Percentiles rank a stretch among this genome's conserved stretches.
phyloP scores from a whole-genome alignment of 2,113 vertebrate species.

The Pseudorasbora parva region DNA sequence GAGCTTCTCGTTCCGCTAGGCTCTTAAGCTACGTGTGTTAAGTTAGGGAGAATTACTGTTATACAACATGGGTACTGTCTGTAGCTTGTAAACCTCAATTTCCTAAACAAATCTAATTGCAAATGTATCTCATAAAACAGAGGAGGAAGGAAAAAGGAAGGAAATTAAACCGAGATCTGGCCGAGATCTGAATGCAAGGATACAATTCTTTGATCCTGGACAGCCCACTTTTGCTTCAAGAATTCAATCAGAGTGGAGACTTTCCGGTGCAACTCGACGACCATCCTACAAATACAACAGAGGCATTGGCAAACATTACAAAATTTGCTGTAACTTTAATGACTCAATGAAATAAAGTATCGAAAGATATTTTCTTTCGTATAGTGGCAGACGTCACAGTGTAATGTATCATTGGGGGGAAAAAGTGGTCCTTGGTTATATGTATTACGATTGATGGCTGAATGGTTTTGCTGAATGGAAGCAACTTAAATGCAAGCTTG shows the following conservation, averaged over 20 bases:
- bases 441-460: neutral
- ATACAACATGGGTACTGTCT: neutral
- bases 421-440: neutral
- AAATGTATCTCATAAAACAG: conserved; percentile 20
- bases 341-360: neutral
- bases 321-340: neutral
- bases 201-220: conserved; percentile 94
- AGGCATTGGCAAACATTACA: neutral
- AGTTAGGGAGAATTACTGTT: conserved; percentile 70
- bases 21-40: conserved; percentile 82
- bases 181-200: conserved; percentile 73
- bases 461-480: neutral
- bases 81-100: neutral
- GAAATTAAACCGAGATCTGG: neutral
- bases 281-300: conserved; percentile 83
- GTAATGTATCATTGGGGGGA: neutral
- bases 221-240: conserved; percentile 95
- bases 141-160: conserved; percentile 15
- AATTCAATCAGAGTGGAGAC: conserved; percentile 98
- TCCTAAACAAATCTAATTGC: neutral
- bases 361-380: neutral
- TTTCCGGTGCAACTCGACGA: conserved; percentile 96
- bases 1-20: conserved; percentile 81
- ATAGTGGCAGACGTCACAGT: neutral
- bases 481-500: neutral